Conservation (phyloP, 2,888 invertebrate species). For the Agrochola litura region DNA sequence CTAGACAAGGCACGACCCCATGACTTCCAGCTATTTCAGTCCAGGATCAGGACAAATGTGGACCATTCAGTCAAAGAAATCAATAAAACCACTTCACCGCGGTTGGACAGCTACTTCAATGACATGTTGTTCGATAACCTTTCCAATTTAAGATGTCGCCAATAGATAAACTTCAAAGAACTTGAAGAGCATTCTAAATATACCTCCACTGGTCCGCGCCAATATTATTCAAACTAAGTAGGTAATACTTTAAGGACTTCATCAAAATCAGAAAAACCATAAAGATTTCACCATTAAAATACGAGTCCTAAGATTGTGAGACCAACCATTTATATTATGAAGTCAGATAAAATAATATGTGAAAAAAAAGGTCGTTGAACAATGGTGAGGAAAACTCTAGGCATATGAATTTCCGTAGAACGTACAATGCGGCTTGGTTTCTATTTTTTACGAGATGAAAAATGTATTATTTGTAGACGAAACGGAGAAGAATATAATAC, state of each 20-base stretch:
- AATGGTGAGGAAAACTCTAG: conserved; percentile 40
- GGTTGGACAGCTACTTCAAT: neutral
- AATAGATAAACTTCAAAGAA: neutral
- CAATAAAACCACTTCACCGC: neutral
- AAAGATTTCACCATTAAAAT: conserved; percentile 30
- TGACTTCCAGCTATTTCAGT: neutral
- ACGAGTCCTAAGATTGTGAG: conserved; percentile 26
- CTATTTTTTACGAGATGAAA: conserved; percentile 29
- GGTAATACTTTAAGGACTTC: neutral
- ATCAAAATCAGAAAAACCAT: conserved; percentile 13
- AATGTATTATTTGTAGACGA: neutral
- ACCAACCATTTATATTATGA: conserved; percentile 28
- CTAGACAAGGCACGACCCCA: neutral
- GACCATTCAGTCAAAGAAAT: neutral
- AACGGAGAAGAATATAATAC: neutral
- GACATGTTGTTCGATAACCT: neutral
- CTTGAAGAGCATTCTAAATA: neutral
- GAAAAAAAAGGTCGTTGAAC: conserved; percentile 35
- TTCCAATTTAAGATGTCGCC: neutral
- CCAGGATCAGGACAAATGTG: no score
- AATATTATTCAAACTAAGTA: conserved; percentile 3
- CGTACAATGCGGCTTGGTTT: conserved; percentile 15
- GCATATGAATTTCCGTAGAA: conserved; percentile 38
- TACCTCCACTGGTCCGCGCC: neutral
- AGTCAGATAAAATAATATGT: conserved; percentile 39